A percentile compares a stretch with the other conserved stretches of the same genome.
phyloP scores from a whole-genome alignment of 2,888 invertebrate species.

The Gerris lacustris region DNA sequence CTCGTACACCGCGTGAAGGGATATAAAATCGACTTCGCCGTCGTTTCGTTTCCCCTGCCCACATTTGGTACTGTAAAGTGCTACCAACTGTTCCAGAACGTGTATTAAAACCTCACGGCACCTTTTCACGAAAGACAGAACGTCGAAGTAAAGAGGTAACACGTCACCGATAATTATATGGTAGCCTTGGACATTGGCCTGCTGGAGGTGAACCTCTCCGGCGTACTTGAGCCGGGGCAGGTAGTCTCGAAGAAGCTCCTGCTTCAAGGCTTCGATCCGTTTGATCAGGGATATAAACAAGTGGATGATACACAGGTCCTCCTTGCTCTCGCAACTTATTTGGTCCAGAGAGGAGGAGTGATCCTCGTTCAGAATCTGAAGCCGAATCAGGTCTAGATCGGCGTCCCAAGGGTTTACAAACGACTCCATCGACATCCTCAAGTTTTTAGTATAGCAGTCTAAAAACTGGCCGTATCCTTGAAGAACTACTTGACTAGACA shows the following conservation, averaged over 20 bases:
- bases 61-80: constrained; percentile 40
- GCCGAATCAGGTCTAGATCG: not conserved
- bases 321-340: not conserved
- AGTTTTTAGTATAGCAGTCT: constrained; percentile 48
- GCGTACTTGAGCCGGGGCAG: not conserved
- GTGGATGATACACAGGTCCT: not conserved
- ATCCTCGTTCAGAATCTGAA: not conserved
- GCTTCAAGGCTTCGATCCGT: not conserved
- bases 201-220: not conserved
- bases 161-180: not conserved
- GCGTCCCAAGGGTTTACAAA: not conserved
- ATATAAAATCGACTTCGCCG: constrained; percentile 2
- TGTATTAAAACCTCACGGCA: constrained; percentile 59
- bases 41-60: not conserved
- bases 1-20: constrained; percentile 38
- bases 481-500: constrained; percentile 16
- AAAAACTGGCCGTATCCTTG: constrained; percentile 20
- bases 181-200: not conserved
- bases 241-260: not conserved
- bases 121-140: constrained; percentile 56
- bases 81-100: constrained; percentile 61
- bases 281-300: not conserved
- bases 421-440: constrained; percentile 40
- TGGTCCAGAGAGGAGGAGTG: not conserved
- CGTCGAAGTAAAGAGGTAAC: constrained; percentile 32